phyloP scores from a whole-genome alignment of 2,888 invertebrate genomes.

The Notocelia uddmanniana region DNA sequence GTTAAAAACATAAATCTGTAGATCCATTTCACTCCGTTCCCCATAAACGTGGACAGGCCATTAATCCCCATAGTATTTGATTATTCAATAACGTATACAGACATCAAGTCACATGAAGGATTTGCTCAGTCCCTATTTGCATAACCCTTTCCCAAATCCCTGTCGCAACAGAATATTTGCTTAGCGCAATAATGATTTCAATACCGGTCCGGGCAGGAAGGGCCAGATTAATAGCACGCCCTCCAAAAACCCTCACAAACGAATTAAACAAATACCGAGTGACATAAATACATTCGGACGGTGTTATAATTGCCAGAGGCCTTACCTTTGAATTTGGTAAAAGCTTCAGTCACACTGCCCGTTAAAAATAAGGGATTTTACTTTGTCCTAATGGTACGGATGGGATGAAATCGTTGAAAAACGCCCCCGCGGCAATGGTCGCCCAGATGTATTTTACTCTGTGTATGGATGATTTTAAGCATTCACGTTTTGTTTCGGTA shows the following conservation, averaged over 20 bases:
- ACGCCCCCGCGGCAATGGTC: background rate
- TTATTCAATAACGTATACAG: background rate
- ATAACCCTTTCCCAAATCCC: slow-evolving; percentile 31
- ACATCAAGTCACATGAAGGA: slow-evolving; percentile 29
- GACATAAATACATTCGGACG: slow-evolving; percentile 39
- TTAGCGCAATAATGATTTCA: slow-evolving; percentile 38
- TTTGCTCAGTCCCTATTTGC: slow-evolving; percentile 32
- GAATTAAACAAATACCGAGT: slow-evolving; percentile 35
- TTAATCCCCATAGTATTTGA: slow-evolving; percentile 7
- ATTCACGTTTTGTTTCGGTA: background rate
- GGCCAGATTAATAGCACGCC: slow-evolving; percentile 20
- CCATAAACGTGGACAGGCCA: background rate
- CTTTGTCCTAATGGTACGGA: slow-evolving; percentile 24
- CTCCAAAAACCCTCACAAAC: slow-evolving; percentile 29
- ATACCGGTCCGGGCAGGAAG: slow-evolving; percentile 26
- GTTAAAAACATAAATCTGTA: background rate
- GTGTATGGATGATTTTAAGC: slow-evolving; percentile 3
- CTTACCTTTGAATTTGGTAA: slow-evolving; percentile 38
- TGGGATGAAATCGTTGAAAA: slow-evolving; percentile 19
- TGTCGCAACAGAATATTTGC: slow-evolving; percentile 35
- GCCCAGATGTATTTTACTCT: background rate
- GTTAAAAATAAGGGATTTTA: slow-evolving; percentile 42
- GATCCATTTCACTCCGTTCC: background rate
- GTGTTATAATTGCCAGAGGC: slow-evolving; percentile 42
- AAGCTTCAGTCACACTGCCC: slow-evolving; percentile 37